Evolutionary conservation across 2,113 vertebrate genomes (phyloP).

Genomic region (Amblyopsis rosae): DNA sequence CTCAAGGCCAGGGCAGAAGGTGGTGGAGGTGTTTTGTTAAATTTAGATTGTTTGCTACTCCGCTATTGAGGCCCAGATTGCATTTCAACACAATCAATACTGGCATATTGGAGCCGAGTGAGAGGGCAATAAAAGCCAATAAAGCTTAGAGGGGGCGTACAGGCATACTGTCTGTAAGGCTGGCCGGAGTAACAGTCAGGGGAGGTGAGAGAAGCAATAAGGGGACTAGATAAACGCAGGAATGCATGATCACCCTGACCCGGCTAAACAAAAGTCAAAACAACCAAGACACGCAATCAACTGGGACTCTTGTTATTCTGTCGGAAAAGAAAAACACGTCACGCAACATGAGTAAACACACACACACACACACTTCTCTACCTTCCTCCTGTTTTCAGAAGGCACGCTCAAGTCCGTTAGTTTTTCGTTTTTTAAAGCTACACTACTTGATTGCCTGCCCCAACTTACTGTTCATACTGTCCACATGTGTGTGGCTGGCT

Average conservation of each 20-base stretch:
- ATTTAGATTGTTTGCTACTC: conserved; percentile 70
- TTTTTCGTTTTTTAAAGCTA: too few relatives aligned
- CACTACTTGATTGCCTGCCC: too few relatives aligned
- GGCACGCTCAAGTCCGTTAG: too few relatives aligned
- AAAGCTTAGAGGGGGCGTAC: conserved; percentile 53
- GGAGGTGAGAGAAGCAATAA: conserved; percentile 32
- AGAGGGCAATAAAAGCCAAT: conserved; percentile 72
- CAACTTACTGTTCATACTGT: too few relatives aligned
- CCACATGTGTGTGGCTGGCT: too few relatives aligned
- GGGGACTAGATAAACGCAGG: conserved; percentile 14
- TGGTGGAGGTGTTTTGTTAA: conserved; percentile 66
- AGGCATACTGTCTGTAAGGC: conserved; percentile 47
- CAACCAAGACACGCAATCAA: neutral
- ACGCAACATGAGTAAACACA: neutral
- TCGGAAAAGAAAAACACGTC: too few relatives aligned
- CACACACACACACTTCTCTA: neutral
- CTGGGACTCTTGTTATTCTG: too few relatives aligned
- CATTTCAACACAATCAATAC: conserved; percentile 75
- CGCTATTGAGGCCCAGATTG: conserved; percentile 65
- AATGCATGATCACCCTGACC: neutral
- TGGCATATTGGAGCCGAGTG: conserved; percentile 68
- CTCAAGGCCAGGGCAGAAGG: conserved; percentile 37
- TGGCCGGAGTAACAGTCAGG: conserved; percentile 28
- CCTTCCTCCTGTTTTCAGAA: neutral
- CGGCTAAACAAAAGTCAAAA: conserved; percentile 9